Percentiles rank a stretch among this genome's conserved stretches.
phyloP scores from a whole-genome alignment of 2,797 vertebrate species.

The Allenopithecus nigroviridis region DNA sequence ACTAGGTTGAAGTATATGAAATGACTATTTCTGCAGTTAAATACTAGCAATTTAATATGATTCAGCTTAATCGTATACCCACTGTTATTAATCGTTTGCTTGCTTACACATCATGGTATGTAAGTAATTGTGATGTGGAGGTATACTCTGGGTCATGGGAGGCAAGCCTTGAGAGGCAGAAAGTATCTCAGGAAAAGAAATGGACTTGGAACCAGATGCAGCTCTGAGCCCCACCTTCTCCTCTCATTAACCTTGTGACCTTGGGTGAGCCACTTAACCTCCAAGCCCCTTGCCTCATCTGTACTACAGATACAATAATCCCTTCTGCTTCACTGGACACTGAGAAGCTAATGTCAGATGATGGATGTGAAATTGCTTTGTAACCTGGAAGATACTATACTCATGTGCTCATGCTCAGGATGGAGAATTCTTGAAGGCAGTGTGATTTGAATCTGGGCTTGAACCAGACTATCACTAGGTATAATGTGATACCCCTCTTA shows the following conservation, averaged over 20 bases:
- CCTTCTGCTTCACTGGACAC: constrained; percentile 68
- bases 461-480: background rate
- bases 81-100: background rate
- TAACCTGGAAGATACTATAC: constrained; percentile 49
- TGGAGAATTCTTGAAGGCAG: constrained; percentile 23
- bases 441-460: constrained; percentile 42
- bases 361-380: constrained; percentile 59
- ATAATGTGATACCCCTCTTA: constrained; percentile 52
- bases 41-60: background rate
- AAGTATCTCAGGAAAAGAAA: constrained; percentile 49
- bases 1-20: background rate
- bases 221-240: constrained; percentile 52
- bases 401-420: background rate
- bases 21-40: constrained; percentile 30
- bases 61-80: background rate
- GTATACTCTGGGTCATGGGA: constrained; percentile 29
- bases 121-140: background rate
- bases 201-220: constrained; percentile 57
- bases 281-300: constrained; percentile 69
- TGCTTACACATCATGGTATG: background rate
- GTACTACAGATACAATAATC: constrained; percentile 73
- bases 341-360: constrained; percentile 66
- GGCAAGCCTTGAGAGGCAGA: background rate
- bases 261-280: constrained; percentile 74
- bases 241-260: constrained; percentile 70